Percentiles rank a stretch among this genome's conserved stretches.
Evolutionary conservation across 2,797 vertebrate genomes (phyloP).

Genomic region (Urophycis tenuis): DNA sequence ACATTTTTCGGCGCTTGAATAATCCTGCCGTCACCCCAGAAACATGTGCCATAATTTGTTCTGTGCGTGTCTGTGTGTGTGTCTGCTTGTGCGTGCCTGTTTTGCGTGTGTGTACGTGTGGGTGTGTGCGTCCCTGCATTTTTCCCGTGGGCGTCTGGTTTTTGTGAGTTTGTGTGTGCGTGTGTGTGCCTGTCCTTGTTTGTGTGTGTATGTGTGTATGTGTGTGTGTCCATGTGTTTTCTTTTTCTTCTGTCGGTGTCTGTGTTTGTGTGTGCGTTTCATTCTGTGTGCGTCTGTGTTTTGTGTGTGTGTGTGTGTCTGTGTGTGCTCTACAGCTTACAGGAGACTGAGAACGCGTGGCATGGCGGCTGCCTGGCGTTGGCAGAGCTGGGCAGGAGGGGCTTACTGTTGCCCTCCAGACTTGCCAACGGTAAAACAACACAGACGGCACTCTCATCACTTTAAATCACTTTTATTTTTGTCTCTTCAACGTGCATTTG

Average conservation of each 20-base stretch:
- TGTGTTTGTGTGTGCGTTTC: background rate
- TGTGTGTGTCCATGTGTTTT: too few relatives aligned
- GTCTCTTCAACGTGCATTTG: constrained; percentile 19
- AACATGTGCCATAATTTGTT: background rate
- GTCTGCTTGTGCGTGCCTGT: too few relatives aligned
- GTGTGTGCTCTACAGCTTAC: constrained; percentile 71
- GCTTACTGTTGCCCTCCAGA: constrained; percentile 86
- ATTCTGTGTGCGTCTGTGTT: background rate
- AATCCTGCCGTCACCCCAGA: background rate
- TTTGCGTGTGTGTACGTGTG: too few relatives aligned
- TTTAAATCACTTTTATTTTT: constrained; percentile 15
- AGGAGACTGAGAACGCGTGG: constrained; percentile 91
- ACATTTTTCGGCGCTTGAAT: background rate
- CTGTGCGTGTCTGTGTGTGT: too few relatives aligned
- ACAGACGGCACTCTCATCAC: background rate
- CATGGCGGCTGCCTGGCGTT: constrained; percentile 94
- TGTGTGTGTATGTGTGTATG: background rate
- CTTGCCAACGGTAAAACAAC: constrained; percentile 43
- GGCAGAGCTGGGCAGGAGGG: constrained; percentile 91
- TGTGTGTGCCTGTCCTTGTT: background rate
- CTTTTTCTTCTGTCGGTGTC: background rate
- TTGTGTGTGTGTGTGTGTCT: constrained; percentile 17
- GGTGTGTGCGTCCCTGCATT: background rate
- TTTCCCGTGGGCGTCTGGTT: too few relatives aligned
- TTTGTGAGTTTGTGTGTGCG: background rate